A percentile compares a stretch with the other conserved stretches of the same genome.
These are phyloP conservation scores for Cerceris ruficornis DNA, from an alignment of 2,888 invertebrate species.

Conservation along the genomic window DNA sequence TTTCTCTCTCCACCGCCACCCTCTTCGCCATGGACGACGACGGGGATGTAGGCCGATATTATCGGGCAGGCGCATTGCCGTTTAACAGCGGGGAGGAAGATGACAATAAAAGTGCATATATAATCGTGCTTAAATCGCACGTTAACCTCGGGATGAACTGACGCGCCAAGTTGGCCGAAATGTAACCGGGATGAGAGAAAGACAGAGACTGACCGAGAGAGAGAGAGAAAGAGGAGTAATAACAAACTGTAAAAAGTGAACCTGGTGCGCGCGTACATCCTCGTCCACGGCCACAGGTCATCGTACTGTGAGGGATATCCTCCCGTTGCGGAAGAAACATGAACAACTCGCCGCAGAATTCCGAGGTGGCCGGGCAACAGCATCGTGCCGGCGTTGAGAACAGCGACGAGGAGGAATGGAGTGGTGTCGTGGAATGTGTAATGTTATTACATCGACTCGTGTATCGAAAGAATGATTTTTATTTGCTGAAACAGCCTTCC, in stretches of 20 bases:
- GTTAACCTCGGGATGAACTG: conserved; percentile 53
- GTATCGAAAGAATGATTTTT: conserved; percentile 61
- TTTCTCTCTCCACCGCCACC: conserved; percentile 37
- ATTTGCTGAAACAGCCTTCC: conserved; percentile 60
- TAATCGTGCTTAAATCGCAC: conserved; percentile 55
- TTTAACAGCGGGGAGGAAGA: conserved; percentile 38
- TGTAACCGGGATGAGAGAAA: conserved; percentile 23
- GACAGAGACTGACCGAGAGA: conserved; percentile 5
- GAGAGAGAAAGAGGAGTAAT: conserved; percentile 7
- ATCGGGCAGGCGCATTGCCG: conserved; percentile 65
- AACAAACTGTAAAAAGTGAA: background rate
- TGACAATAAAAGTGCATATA: conserved; percentile 53
- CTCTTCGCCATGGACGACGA: conserved; percentile 30
- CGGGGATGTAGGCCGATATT: conserved; percentile 69
- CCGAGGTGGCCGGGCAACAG: conserved; percentile 65
- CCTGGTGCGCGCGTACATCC: background rate
- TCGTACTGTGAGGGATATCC: background rate
- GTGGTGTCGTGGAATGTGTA: conserved; percentile 80
- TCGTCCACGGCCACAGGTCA: background rate
- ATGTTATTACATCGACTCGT: conserved; percentile 63
- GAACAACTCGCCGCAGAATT: conserved; percentile 78
- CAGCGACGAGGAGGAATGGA: conserved; percentile 81
- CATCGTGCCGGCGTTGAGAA: conserved; percentile 72
- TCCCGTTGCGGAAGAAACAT: conserved; percentile 56
- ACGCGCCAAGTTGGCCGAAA: conserved; percentile 26